Base-by-base conservation (phyloP, 2,888 invertebrate species). In the Drosophila anceps region DNA sequence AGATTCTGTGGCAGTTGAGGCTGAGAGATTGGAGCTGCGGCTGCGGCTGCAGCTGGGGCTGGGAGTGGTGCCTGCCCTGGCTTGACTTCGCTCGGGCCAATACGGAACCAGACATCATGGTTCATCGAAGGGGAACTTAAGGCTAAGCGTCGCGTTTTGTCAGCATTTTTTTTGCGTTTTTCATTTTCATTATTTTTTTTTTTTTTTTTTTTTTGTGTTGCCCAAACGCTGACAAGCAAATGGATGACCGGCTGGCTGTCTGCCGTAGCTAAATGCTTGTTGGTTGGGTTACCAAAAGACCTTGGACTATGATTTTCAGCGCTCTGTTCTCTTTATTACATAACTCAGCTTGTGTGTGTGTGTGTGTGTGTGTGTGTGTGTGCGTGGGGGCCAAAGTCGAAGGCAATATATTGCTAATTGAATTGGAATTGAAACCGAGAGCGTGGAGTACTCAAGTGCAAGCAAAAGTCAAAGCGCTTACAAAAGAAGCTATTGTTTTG, bases 391-490 rank as follows among this genome's bases (percentile, higher is more conserved):
- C 71, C 67, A 76, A 69, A 82, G 79, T 82, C 75, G 75, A 69
- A 73, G 86, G 78, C 86, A 84, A 71, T 71, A 88, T 75, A 71
- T 78, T 84, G 73, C 75, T 88, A 81, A 88, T 83, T 83, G 78
- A 84, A 84, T 82, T 82, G 71, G 61, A 82, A 83, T 60, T 55
- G 65, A 70, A 71, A 51, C 13, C 31, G 41, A 65, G 44, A 65
- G 48, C 57, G n/a, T 5, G 55, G 46, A 68, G 57, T 64, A 44
- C 31, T 61, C 18, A 61, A 76, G 37, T 43, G 39, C 20, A 58
- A 4, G 20, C 62, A 48, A 50, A 33, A 39, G 24, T 48, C 44
- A 46, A 29, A 18, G 12, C 20, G 29, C 24, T 20, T 24, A 39
- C n/a, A 68, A 33, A 53, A 48, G 37, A 43, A 51, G 31, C 18